Evolutionary conservation across 2,888 invertebrate genomes (phyloP), one percentile per base, ranked within the genome.

Genomic region (Stictocephala bisonia): DNA sequence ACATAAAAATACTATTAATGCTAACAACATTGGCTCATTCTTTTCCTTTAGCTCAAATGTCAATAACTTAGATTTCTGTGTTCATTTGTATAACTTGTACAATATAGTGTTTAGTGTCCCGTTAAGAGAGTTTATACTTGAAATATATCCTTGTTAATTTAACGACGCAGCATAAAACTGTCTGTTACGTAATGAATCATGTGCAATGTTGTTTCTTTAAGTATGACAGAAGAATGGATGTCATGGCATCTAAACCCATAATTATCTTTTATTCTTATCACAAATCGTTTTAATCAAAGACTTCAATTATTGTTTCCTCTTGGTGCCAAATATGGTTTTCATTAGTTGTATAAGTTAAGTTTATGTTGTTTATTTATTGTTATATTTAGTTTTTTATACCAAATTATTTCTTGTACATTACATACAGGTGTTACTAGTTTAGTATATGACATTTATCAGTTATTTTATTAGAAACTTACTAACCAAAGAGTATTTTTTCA

Each of bases 311-410:
- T 20, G 60, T 60, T 60, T 35, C 60, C 40, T 31, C 27, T 7
- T 44, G 64, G 64, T 64, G 64, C 64, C 64, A 64, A 64, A 64
- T 64, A 15, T 35, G 27, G 24, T 29, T 15, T 60, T 27, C 35
- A n/a, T 2, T 44, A 4, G 15, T 44, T 26, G n/a, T 4, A 44
- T 22, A 22, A 64, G 44, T 60, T 40, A 44, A 44, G 60, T 64
- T 22, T 64, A n/a, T 64, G 64, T 64, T 64, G 64, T 64, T 64
- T 64, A 64, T 64, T 64, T 64, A 26, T 64, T 18, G 64, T 64
- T 64, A 64, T 44, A n/a, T n/a, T 64, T 31, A 60, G 20, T 60
- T 60, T 40, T 51, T 56, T 7, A 15, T 26, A 29, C 29, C 9
- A 56, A 56, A 56, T 56, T 24, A 51, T 44, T 20, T 27, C 6